Conservation (phyloP, 2,113 vertebrate species). For the Genyomyrus donnyi region DNA sequence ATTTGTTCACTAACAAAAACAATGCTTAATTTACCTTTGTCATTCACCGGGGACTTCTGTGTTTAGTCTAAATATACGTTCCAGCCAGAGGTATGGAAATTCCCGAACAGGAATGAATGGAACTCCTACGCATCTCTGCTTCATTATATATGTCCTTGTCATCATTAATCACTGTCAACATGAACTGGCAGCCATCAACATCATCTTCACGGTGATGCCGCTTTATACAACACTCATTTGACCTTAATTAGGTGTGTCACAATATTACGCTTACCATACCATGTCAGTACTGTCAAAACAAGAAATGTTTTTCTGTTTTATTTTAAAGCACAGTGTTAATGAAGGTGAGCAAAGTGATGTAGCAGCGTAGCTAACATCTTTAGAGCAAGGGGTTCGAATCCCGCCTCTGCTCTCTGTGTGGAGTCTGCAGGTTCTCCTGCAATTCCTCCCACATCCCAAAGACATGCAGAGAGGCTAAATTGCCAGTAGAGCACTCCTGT, state of each 20-base stretch:
- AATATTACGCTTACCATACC: not conserved
- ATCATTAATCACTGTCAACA: not conserved
- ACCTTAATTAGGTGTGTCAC: constrained; percentile 5
- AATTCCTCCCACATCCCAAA: not conserved
- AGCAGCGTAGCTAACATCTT: not conserved
- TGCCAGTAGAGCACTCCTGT: not conserved
- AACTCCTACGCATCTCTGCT: not conserved
- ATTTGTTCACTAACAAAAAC: not conserved
- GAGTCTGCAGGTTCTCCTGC: not conserved
- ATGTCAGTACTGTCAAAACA: constrained; percentile 27
- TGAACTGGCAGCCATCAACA: not conserved
- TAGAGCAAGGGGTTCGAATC: not conserved
- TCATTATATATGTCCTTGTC: not conserved
- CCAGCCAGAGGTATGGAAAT: not conserved
- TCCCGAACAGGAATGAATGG: constrained; percentile 7
- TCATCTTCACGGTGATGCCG: not conserved
- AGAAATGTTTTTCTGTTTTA: not conserved
- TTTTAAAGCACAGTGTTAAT: not conserved
- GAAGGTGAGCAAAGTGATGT: not conserved
- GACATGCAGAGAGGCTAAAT: not conserved
- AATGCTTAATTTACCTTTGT: constrained; percentile 6
- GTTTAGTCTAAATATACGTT: not conserved
- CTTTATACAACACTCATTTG: constrained; percentile 6
- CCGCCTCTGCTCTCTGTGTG: not conserved
- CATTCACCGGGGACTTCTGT: not conserved